Evolutionary conservation across 2,113 vertebrate species (phyloP), one percentile per base, ranked within the genome.

Genomic region (Blennius ocellaris): DNA sequence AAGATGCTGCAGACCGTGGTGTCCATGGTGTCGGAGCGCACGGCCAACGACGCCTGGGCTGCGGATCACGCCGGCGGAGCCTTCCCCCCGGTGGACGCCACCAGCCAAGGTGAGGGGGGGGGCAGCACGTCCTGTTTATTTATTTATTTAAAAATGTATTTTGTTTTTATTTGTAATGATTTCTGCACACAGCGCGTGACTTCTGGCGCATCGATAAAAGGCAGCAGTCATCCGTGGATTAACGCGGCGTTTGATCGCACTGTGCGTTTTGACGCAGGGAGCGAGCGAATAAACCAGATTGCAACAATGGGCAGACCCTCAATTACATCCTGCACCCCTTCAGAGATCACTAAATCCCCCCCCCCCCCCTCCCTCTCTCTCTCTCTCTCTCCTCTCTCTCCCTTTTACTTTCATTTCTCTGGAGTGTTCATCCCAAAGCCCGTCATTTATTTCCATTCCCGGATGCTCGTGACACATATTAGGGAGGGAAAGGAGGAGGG

Each of bases 41-140:
- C 90, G 0, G 84, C 69, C 0, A 91, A 78, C 67, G 85, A 90
- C 56, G 85, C 87, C 69, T 85, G 78, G 89, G 76, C 86, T 77
- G 83, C 81, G 40, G 87, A 89, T 64, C 60, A 60, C 7, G 71
- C 30, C 1, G 80, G 47, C 54, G 48, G 89, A 43, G 76, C 81
- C 36, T 51, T 80, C 65, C 82, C 87, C 62, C 85, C 91, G 47
- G 2, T 76, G 8, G 89, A 93, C 51, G 21, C 21, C 21, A 82
- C 59, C 17, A 75, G 65, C 47, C 93, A 90, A 92, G 94, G 94
- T 94, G 91, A 93, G 93, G 16, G 2, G 94, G 91, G 93, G 93
- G 16, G 2, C 6, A 30, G 21, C 21, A 30, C 21, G 21, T 30
- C 21, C 10, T 43, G 2, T 43, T 43, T 8, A 4, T 43, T 43